phyloP scores from a whole-genome alignment of 2,113 vertebrate species.

The Eubucco bourcierii region DNA sequence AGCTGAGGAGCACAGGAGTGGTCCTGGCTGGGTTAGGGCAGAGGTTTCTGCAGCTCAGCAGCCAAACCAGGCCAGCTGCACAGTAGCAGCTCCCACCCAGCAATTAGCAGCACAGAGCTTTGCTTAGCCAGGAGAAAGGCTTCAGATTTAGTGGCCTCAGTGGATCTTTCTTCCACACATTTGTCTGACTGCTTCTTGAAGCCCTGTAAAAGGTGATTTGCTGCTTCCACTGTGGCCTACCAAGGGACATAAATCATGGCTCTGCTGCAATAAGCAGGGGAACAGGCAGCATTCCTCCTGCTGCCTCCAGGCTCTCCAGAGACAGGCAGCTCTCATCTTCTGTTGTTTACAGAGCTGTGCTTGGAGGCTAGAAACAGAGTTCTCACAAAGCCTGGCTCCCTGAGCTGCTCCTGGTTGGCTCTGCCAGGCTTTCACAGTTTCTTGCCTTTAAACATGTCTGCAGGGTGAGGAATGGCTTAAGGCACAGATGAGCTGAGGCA shows the following conservation, averaged over 20 bases:
- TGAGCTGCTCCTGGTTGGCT: not conserved
- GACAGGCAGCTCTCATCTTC: not conserved
- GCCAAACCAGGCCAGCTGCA: not conserved
- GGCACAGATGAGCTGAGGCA: not conserved
- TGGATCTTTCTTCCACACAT: not conserved
- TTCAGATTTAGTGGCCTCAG: not conserved
- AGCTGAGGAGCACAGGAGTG: not conserved
- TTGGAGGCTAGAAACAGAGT: not conserved
- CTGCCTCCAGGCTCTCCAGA: not conserved
- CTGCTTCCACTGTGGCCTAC: not conserved
- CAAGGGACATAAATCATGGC: not conserved
- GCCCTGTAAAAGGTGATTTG: not conserved
- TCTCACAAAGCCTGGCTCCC: fast-evolving
- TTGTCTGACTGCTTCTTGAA: not conserved
- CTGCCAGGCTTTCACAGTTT: not conserved
- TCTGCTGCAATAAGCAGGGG: not conserved
- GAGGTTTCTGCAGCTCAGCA: not conserved
- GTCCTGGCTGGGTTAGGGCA: not conserved
- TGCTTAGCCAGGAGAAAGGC: not conserved
- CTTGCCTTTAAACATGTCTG: not conserved
- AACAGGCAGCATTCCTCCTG: not conserved
- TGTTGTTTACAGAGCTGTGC: not conserved
- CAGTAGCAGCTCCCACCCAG: not conserved
- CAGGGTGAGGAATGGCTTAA: not conserved
- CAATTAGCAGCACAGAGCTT: not conserved